These are phyloP conservation scores for Rhodinocichla rosea DNA, from an alignment of 2,113 vertebrate species.

Conservation along the genomic window DNA sequence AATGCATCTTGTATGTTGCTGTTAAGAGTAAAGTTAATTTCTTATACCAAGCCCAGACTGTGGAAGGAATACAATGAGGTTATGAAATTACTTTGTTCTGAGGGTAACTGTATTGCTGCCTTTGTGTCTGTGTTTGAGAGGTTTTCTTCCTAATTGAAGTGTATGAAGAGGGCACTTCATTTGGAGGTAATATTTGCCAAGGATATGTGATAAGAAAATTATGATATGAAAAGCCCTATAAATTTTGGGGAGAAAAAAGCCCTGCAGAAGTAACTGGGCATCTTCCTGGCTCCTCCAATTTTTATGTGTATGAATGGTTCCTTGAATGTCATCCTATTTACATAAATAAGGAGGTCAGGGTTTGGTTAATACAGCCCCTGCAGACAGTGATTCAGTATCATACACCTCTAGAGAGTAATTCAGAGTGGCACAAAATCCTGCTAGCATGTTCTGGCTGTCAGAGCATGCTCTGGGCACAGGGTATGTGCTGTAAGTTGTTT, in stretches of 20 bases:
- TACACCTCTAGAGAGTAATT: not conserved
- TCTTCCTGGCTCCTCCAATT: not conserved
- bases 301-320: not conserved
- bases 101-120: not conserved
- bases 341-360: not conserved
- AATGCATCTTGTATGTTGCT: not conserved
- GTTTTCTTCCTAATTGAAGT: not conserved
- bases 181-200: not conserved
- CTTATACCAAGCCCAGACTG: not conserved
- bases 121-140: not conserved
- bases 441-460: not conserved
- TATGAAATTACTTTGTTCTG: not conserved
- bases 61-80: not conserved
- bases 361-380: not conserved
- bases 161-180: not conserved
- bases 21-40: not conserved
- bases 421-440: not conserved
- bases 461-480: fast-evolving
- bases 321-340: not conserved
- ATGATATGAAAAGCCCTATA: not conserved
- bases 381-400: not conserved
- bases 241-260: fast-evolving
- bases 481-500: not conserved
- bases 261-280: not conserved
- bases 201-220: not conserved